Conservation (phyloP, 2,113 vertebrate species). For the Pycnonotus jocosus region DNA sequence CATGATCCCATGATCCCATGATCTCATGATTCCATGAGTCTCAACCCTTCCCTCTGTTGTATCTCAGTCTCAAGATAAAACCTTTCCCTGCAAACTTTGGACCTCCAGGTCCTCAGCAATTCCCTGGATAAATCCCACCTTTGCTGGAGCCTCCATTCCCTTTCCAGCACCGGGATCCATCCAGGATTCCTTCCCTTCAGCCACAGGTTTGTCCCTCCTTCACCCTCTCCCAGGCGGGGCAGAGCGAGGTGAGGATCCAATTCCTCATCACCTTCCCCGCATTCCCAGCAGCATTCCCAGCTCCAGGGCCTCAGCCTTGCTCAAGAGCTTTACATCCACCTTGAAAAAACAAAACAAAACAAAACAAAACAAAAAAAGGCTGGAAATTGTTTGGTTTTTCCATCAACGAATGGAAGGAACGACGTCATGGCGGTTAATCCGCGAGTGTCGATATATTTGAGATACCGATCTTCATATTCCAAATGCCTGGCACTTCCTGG, state of each 20-base stretch:
- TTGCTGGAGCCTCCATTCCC: not conserved
- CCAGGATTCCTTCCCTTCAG: not conserved
- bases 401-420: conserved; percentile 52
- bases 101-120: not conserved
- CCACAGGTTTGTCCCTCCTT: not conserved
- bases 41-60: not conserved
- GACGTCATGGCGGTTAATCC: conserved; percentile 10
- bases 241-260: not conserved
- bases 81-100: not conserved
- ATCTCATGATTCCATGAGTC: not conserved
- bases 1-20: not conserved
- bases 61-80: not conserved
- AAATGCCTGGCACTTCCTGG: not conserved
- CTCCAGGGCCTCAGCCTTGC: not conserved
- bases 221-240: not conserved
- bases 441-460: conserved; percentile 48
- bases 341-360: not conserved
- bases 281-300: not conserved
- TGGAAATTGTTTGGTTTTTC: conserved; percentile 17
- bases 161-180: not conserved
- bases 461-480: conserved; percentile 48
- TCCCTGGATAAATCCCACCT: not conserved
- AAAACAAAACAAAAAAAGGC: not conserved
- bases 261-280: not conserved
- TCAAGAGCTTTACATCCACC: not conserved